A percentile compares a stretch with the other conserved stretches of the same genome.
Conservation (phyloP, 2,113 vertebrate genomes). For the Sander lucioperca region DNA sequence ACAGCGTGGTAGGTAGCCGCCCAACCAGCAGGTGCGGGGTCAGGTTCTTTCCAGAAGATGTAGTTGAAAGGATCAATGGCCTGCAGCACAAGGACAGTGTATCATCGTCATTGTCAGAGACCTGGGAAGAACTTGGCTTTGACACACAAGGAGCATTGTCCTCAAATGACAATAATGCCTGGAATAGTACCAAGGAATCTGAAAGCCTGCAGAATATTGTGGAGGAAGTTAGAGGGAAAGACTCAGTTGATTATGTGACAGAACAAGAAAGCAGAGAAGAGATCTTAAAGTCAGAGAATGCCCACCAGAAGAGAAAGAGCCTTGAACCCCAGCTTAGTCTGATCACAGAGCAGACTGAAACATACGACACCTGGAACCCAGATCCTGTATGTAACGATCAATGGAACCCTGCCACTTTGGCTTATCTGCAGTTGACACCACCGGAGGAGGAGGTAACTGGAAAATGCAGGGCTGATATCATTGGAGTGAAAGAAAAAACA, state of each 20-base stretch:
- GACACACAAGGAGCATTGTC: constrained; percentile 78
- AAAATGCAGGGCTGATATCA: constrained; percentile 45
- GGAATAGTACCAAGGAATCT: constrained; percentile 83
- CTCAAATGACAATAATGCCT: constrained; percentile 73
- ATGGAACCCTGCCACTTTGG: constrained; percentile 64
- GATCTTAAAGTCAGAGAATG: constrained; percentile 27
- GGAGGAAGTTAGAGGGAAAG: constrained; percentile 42
- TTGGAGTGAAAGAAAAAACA: constrained; percentile 42
- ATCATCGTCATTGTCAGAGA: constrained; percentile 84
- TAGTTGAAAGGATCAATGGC: constrained; percentile 86
- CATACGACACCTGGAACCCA: constrained; percentile 66
- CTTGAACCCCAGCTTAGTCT: constrained; percentile 78
- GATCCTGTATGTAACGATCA: constrained; percentile 53
- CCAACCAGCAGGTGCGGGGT: constrained; percentile 86
- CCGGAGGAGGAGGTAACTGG: constrained; percentile 67
- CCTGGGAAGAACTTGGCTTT: constrained; percentile 90
- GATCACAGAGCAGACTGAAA: constrained; percentile 70
- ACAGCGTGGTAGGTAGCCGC: constrained; percentile 90
- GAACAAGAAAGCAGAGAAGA: constrained; percentile 43
- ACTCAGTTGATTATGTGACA: constrained; percentile 19
- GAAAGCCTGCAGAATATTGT: constrained; percentile 62
- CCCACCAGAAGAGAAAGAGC: constrained; percentile 40
- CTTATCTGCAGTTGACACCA: constrained; percentile 77
- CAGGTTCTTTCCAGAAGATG: constrained; percentile 88
- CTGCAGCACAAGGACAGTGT: constrained; percentile 80